Evolutionary conservation across 35 echinoderm and acorn worm genomes (phyloP).

Genomic region (Apostichopus californicus): DNA sequence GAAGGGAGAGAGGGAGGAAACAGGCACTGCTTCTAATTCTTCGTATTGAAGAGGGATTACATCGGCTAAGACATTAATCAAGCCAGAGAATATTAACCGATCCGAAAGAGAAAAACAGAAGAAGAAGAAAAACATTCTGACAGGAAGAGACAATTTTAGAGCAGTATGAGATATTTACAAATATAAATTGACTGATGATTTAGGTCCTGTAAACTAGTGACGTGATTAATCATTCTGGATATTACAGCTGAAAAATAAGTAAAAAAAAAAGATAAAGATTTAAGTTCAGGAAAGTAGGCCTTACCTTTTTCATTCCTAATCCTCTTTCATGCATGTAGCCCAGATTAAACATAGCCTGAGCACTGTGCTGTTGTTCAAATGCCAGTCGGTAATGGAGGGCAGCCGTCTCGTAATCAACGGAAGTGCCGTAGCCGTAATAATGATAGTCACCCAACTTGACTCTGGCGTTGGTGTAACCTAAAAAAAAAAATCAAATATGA

Average conservation of each 20-base stretch:
- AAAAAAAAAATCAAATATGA: not conserved
- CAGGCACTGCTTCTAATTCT: too few relatives aligned
- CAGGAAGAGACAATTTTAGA: too few relatives aligned
- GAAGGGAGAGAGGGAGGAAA: too few relatives aligned
- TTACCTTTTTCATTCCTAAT: slow-evolving; percentile 96
- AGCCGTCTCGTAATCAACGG: slow-evolving; percentile 93
- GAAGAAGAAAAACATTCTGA: too few relatives aligned
- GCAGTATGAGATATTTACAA: too few relatives aligned
- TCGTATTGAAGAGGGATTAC: too few relatives aligned
- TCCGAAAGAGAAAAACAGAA: too few relatives aligned
- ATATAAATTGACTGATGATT: too few relatives aligned
- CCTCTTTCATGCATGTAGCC: slow-evolving; percentile 99
- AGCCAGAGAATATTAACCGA: too few relatives aligned
- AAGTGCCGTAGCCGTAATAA: slow-evolving; percentile 98
- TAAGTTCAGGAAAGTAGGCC: not conserved
- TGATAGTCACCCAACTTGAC: slow-evolving; percentile 99
- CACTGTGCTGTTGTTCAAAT: slow-evolving; percentile 95
- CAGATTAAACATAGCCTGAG: slow-evolving; percentile 98
- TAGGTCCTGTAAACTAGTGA: not conserved
- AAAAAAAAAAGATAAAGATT: too few relatives aligned
- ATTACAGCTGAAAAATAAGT: too few relatives aligned
- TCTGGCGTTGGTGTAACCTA: slow-evolving; percentile 97
- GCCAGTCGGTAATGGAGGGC: slow-evolving; percentile 94
- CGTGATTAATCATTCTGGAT: not conserved
- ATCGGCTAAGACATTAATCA: too few relatives aligned